These are phyloP conservation scores for Pseudoatta argentina DNA, from an alignment of 1,140 invertebrate species.

Conservation along the genomic window DNA sequence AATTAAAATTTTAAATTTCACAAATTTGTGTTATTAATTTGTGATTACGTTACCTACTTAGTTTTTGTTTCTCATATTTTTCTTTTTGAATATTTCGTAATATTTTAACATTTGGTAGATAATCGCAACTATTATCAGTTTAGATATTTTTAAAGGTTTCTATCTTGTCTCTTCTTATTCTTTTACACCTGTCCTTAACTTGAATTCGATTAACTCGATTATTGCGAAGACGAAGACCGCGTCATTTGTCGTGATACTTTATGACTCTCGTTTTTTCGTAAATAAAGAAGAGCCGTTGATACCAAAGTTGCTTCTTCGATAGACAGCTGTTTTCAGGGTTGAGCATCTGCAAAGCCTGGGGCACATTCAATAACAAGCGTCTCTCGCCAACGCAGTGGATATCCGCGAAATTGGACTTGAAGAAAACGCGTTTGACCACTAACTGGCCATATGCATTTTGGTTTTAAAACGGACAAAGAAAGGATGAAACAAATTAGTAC, in stretches of 20 bases:
- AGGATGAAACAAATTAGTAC: too few relatives aligned
- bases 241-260: conserved; percentile 13
- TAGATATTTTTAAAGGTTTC: not conserved
- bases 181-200: not conserved
- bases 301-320: conserved; percentile 26
- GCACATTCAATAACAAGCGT: conserved; percentile 48
- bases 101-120: not conserved
- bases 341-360: conserved; percentile 67
- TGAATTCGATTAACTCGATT: not conserved
- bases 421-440: conserved; percentile 41
- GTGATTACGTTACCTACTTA: too few relatives aligned
- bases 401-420: conserved; percentile 24
- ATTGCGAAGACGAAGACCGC: not conserved
- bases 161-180: not conserved
- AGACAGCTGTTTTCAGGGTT: conserved; percentile 67
- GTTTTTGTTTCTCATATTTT: not conserved
- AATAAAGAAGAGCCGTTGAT: conserved; percentile 39
- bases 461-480: conserved; percentile 10
- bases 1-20: not conserved
- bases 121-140: not conserved
- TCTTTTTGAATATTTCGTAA: not conserved
- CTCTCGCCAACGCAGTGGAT: conserved; percentile 45
- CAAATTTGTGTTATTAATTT: not conserved
- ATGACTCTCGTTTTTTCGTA: conserved; percentile 38
- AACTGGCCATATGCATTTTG: conserved; percentile 7